phyloP scores from a whole-genome alignment of 2,113 vertebrate genomes.

The Ceratotherium simum region DNA sequence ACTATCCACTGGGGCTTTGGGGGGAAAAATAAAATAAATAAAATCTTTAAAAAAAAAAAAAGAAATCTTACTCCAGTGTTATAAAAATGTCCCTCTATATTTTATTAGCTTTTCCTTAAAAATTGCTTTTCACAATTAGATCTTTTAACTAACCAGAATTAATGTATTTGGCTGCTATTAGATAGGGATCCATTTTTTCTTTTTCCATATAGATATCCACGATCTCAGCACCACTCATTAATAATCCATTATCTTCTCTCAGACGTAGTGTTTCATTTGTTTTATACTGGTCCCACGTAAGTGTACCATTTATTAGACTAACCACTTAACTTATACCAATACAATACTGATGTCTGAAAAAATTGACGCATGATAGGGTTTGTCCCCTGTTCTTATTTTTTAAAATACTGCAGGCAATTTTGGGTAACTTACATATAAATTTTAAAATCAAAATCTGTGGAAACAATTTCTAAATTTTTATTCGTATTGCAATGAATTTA shows the following conservation, averaged over 20 bases:
- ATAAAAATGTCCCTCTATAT: neutral
- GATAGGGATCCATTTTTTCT: rapidly evolving
- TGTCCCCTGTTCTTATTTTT: neutral
- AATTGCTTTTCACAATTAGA: neutral
- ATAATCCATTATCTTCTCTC: neutral
- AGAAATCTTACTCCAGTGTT: neutral
- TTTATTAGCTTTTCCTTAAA: neutral
- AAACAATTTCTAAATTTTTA: neutral
- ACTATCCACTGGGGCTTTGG: no score
- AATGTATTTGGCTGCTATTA: neutral
- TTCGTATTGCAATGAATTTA: no score
- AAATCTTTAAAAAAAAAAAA: no score
- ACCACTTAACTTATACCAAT: neutral
- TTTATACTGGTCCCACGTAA: no score
- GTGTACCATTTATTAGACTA: neutral
- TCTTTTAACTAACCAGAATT: neutral
- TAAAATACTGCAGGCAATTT: neutral
- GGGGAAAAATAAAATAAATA: no score
- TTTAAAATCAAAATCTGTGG: neutral
- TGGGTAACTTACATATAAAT: neutral
- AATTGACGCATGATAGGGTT: neutral
- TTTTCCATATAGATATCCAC: neutral
- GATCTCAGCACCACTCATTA: neutral
- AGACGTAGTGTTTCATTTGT: neutral
- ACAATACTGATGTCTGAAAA: neutral